Evolutionary conservation across 1,140 invertebrate genomes (phyloP).

Genomic region (Olivierus martensii): DNA sequence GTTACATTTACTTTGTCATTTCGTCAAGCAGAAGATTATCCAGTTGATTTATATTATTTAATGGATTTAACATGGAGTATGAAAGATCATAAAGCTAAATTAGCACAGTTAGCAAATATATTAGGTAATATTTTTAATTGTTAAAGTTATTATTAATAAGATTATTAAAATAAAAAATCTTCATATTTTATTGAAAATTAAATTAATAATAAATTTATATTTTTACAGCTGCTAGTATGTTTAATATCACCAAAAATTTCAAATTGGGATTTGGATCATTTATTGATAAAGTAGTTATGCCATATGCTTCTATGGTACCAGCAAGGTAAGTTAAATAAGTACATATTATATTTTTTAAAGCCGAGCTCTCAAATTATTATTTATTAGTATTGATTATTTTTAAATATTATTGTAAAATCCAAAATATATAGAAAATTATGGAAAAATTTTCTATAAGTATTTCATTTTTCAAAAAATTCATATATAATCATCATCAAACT

Average conservation of each 20-base stretch:
- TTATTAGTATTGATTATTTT: no score
- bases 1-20: conserved; percentile 30
- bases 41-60: conserved; percentile 75
- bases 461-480: no score
- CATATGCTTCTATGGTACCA: conserved; percentile 55
- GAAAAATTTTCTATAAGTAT: no score
- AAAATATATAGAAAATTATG: no score
- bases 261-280: conserved; percentile 93
- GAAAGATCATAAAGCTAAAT: conserved; percentile 48
- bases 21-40: conserved; percentile 55
- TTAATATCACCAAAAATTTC: conserved; percentile 79
- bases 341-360: no score
- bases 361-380: no score
- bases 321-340: conserved; percentile 38
- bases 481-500: no score
- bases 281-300: conserved; percentile 96
- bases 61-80: conserved; percentile 72
- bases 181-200: background rate
- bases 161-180: background rate
- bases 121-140: conserved; percentile 3
- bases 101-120: conserved; percentile 42
- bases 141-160: background rate
- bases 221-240: conserved; percentile 35
- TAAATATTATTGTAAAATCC: no score
- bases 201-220: background rate